Conservation (phyloP, 2,113 vertebrate genomes). For the Pycnonotus jocosus region DNA sequence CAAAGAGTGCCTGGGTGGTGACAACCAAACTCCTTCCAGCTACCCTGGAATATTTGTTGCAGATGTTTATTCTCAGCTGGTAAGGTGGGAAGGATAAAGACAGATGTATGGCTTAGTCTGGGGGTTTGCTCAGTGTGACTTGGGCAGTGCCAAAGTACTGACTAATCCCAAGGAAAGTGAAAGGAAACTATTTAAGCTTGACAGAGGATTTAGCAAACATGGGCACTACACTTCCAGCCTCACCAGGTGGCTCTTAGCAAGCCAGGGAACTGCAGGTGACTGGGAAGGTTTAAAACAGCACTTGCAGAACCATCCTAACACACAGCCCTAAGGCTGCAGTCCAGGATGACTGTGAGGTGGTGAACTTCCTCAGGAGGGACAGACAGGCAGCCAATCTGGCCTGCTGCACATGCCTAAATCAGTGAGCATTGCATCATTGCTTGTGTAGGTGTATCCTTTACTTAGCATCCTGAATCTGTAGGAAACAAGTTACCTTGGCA, state of each 20-base stretch:
- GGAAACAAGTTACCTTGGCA: conserved; percentile 9
- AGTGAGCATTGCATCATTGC: background rate
- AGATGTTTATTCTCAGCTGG: background rate
- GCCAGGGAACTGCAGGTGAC: background rate
- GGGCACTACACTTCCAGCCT: background rate
- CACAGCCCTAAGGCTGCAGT: background rate
- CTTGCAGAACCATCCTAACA: background rate
- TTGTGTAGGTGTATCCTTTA: conserved; percentile 28
- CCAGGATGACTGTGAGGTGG: background rate
- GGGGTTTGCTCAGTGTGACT: background rate
- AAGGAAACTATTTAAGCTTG: background rate
- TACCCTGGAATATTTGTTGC: background rate
- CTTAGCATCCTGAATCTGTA: conserved; percentile 7
- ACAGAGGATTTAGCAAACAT: background rate
- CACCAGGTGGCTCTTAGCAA: background rate
- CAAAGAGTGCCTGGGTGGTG: background rate
- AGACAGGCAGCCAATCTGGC: background rate
- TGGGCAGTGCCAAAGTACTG: background rate
- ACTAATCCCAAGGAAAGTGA: background rate
- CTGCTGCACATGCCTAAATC: background rate
- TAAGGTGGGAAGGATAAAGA: background rate
- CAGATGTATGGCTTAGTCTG: background rate
- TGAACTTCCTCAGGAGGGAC: background rate
- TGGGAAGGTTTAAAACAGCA: background rate
- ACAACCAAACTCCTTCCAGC: background rate